phyloP scores from a whole-genome alignment of 1,140 invertebrate genomes.

The Eupeodes corollae region DNA sequence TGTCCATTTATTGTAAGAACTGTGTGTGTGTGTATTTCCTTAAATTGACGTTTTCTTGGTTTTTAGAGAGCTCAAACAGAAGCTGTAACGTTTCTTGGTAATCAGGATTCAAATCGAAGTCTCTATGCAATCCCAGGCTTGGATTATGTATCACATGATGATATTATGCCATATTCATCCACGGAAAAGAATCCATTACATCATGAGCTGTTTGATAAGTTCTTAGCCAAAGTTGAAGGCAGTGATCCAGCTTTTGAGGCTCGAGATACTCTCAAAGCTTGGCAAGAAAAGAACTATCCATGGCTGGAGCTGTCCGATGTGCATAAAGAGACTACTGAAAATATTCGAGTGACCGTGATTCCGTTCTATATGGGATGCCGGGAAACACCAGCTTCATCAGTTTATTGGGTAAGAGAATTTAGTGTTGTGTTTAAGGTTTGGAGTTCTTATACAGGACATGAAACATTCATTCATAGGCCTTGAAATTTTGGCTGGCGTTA shows the following conservation, averaged over 20 bases:
- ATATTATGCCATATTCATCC: slow-evolving; percentile 77
- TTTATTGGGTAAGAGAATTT: slow-evolving; percentile 75
- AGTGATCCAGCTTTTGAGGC: slow-evolving; percentile 75
- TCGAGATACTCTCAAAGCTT: slow-evolving; percentile 81
- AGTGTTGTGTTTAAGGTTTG: background rate
- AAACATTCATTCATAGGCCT: too few species aligned
- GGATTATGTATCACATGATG: slow-evolving; percentile 95
- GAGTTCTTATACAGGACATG: background rate
- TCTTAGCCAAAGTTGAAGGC: slow-evolving; percentile 65
- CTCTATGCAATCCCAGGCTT: slow-evolving; percentile 90
- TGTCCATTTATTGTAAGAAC: slow-evolving; percentile 85
- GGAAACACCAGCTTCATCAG: slow-evolving; percentile 73
- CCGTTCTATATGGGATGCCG: slow-evolving; percentile 80
- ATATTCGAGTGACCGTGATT: slow-evolving; percentile 90
- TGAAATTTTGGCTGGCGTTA: too few species aligned
- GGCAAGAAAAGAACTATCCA: slow-evolving; percentile 96
- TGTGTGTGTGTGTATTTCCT: slow-evolving; percentile 3
- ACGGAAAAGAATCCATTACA: slow-evolving; percentile 67
- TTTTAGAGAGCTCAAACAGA: slow-evolving; percentile 86
- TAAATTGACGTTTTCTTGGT: slow-evolving; percentile 2
- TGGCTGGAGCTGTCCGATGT: slow-evolving; percentile 94
- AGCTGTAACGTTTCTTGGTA: slow-evolving; percentile 93
- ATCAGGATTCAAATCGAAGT: slow-evolving; percentile 85
- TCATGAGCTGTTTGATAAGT: slow-evolving; percentile 95
- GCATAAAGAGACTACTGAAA: slow-evolving; percentile 95